phyloP scores from a whole-genome alignment of 1,140 invertebrate genomes.

The Drosophila sp. region DNA sequence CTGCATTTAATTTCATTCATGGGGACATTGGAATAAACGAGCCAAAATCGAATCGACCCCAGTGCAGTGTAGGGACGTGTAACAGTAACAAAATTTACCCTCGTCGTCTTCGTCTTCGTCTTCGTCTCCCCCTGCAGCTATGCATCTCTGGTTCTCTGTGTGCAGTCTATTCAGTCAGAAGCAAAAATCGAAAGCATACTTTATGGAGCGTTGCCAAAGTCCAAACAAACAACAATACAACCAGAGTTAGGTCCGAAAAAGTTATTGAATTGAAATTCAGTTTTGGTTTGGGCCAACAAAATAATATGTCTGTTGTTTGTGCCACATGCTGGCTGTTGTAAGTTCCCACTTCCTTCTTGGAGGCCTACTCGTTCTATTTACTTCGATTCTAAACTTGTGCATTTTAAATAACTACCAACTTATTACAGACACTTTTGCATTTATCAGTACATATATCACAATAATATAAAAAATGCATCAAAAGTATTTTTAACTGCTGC shows the following conservation, averaged over 20 bases:
- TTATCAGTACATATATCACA: no score
- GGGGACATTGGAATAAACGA: conserved; percentile 34
- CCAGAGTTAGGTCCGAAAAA: conserved; percentile 29
- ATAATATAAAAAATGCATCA: conserved; percentile 6
- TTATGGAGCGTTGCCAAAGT: conserved; percentile 36
- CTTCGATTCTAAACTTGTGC: conserved; percentile 28
- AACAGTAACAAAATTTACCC: conserved; percentile 16
- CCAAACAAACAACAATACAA: conserved; percentile 26
- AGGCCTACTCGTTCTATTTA: conserved; percentile 8
- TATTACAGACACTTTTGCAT: not conserved
- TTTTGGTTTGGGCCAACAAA: conserved; percentile 51
- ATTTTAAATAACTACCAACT: not conserved
- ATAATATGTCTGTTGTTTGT: conserved; percentile 48
- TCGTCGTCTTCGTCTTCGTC: not conserved
- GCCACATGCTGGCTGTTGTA: conserved; percentile 40
- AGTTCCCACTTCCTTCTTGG: conserved; percentile 18
- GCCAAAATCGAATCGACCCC: conserved; percentile 56
- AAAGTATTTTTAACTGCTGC: conserved; percentile 21
- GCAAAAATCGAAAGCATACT: conserved; percentile 41
- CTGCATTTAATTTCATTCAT: conserved; percentile 66
- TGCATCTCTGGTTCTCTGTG: not conserved
- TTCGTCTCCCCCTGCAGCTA: not conserved
- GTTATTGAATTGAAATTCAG: conserved; percentile 65
- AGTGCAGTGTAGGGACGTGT: conserved; percentile 12
- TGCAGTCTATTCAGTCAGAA: conserved; percentile 1